phyloP scores from a whole-genome alignment of 2,888 invertebrate species.

The Eupithecia dodoneata region DNA sequence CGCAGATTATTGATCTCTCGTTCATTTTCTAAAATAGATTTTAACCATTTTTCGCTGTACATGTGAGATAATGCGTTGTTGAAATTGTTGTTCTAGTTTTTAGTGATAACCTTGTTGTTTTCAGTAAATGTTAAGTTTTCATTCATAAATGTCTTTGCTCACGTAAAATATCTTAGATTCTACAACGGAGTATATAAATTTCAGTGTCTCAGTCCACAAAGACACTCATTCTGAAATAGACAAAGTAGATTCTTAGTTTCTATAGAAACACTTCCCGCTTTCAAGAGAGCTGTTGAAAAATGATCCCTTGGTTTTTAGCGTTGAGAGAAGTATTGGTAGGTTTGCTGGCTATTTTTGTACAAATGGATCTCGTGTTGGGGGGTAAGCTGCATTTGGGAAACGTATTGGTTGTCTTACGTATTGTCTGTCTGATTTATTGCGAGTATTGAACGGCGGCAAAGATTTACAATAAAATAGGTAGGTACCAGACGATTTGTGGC shows the following conservation, averaged over 20 bases:
- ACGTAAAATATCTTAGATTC: too few relatives aligned
- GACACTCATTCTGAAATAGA: conserved; percentile 24
- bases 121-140: too few relatives aligned
- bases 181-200: not conserved
- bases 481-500: too few relatives aligned
- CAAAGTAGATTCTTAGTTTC: conserved; percentile 23
- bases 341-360: conserved; percentile 17
- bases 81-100: too few relatives aligned
- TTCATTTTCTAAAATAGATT: too few relatives aligned
- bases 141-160: too few relatives aligned
- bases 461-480: too few relatives aligned
- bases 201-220: conserved; percentile 18
- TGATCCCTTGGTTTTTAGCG: conserved; percentile 40
- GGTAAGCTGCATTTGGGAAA: conserved; percentile 9
- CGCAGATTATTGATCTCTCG: too few relatives aligned
- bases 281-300: conserved; percentile 39
- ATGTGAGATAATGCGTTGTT: too few relatives aligned
- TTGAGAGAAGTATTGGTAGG: conserved; percentile 33
- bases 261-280: conserved; percentile 38
- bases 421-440: not conserved
- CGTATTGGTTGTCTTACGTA: not conserved
- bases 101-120: too few relatives aligned
- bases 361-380: conserved; percentile 5
- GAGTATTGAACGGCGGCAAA: not conserved
- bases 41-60: too few relatives aligned